These are phyloP conservation scores for Dicyrtomina minuta DNA, from an alignment of 2,888 invertebrate species.

Conservation along the genomic window DNA sequence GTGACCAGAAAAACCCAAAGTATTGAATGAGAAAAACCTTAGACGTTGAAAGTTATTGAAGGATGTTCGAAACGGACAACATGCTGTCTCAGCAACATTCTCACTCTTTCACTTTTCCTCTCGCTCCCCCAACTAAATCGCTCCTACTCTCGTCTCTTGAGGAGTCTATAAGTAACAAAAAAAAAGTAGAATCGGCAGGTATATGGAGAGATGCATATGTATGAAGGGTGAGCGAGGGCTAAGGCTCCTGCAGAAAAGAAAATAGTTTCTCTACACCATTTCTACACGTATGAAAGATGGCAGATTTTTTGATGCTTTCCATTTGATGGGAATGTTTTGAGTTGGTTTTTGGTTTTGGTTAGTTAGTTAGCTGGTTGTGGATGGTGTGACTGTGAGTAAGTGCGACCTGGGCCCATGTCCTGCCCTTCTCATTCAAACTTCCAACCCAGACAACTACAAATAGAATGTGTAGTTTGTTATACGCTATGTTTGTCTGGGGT, in stretches of 20 bases:
- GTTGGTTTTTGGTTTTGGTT: constrained; percentile 4
- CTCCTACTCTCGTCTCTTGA: neutral
- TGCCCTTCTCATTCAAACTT: neutral
- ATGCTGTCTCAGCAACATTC: constrained; percentile 9
- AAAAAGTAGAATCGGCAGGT: too few species aligned
- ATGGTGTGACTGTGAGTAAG: constrained; percentile 15
- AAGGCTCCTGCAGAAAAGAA: too few species aligned
- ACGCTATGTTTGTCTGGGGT: too few species aligned
- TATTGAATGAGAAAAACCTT: neutral
- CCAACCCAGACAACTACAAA: neutral
- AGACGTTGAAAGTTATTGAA: neutral
- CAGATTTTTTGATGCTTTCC: constrained; percentile 5
- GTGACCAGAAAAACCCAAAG: constrained; percentile 7
- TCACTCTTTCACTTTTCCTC: constrained; percentile 1
- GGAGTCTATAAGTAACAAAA: too few species aligned
- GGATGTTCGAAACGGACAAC: neutral
- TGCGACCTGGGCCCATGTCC: constrained; percentile 6
- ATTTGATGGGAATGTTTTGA: neutral
- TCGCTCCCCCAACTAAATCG: neutral
- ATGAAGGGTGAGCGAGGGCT: too few species aligned
- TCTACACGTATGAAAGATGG: neutral
- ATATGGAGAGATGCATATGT: too few species aligned
- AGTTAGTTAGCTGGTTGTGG: neutral
- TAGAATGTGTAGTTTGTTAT: too few species aligned
- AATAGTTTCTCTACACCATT: too few species aligned